Evolutionary conservation across 1,140 invertebrate species (phyloP).

Genomic region (Physella acuta): DNA sequence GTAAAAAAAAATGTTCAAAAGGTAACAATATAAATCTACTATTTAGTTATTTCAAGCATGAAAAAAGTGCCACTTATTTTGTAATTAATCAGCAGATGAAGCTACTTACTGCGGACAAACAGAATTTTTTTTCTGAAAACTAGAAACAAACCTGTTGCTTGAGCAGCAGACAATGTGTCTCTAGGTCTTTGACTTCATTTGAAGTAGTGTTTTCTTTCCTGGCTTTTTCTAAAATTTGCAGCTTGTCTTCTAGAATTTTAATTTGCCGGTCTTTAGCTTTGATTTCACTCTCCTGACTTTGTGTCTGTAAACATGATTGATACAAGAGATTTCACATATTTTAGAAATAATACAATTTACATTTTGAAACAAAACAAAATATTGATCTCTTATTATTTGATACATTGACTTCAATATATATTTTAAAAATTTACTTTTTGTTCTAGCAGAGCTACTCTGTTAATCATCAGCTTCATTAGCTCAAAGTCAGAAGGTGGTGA

Average conservation of each 20-base stretch:
- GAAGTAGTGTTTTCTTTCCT: conserved; percentile 14
- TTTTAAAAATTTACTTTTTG: conserved; percentile 35
- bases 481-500: conserved; percentile 42
- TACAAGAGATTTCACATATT: too few species aligned
- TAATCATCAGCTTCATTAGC: conserved; percentile 55
- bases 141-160: conserved; percentile 45
- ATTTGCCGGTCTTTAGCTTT: conserved; percentile 30
- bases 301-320: conserved; percentile 17
- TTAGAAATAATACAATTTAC: too few species aligned
- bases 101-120: too few species aligned
- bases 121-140: too few species aligned
- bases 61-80: too few species aligned
- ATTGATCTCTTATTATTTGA: too few species aligned
- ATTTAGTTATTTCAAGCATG: too few species aligned
- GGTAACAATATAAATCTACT: too few species aligned
- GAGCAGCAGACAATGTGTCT: conserved; percentile 51
- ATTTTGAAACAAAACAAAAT: too few species aligned
- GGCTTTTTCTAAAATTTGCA: conserved; percentile 44
- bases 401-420: too few species aligned
- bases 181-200: conserved; percentile 29
- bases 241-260: conserved; percentile 47
- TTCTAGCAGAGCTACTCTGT: conserved; percentile 45
- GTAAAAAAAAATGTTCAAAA: too few species aligned
- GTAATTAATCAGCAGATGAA: too few species aligned
- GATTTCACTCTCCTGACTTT: conserved; percentile 42